Percentiles rank a stretch among this genome's conserved stretches.
Conservation (phyloP, 2,797 vertebrate genomes). For the Discoglossus pictus region DNA sequence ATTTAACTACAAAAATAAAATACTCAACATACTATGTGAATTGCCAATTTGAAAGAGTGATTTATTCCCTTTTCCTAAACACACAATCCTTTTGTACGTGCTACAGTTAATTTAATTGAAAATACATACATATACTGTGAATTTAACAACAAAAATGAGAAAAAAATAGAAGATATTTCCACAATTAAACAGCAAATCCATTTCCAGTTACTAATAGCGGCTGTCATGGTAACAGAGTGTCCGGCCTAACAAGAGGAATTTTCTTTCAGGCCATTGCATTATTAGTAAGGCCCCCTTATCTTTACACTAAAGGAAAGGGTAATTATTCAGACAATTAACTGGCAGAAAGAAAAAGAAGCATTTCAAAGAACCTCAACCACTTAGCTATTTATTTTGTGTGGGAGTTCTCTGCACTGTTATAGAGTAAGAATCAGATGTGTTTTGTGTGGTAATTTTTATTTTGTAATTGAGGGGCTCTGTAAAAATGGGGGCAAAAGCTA, state of each 20-base stretch:
- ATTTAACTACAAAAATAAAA: too few species aligned
- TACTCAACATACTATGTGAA: too few species aligned
- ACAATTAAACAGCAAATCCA: constrained; percentile 83
- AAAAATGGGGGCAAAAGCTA: too few species aligned
- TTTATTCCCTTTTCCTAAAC: too few species aligned
- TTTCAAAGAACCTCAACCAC: neutral
- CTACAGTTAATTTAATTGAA: constrained; percentile 4
- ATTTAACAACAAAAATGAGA: constrained; percentile 64
- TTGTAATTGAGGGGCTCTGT: too few species aligned
- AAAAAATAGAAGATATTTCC: constrained; percentile 63
- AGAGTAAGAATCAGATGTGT: too few species aligned
- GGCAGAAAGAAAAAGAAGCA: constrained; percentile 3
- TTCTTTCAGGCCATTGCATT: constrained; percentile 74
- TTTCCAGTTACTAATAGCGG: constrained; percentile 87
- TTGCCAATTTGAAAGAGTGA: too few species aligned
- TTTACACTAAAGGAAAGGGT: constrained; percentile 49
- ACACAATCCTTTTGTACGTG: too few species aligned
- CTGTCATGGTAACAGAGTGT: constrained; percentile 92
- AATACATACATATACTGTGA: constrained; percentile 6
- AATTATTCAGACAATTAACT: constrained; percentile 47
- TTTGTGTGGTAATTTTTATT: too few species aligned
- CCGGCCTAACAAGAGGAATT: constrained; percentile 79
- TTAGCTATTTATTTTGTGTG: neutral
- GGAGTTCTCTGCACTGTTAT: neutral
- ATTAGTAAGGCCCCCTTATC: constrained; percentile 71